These are phyloP conservation scores for Cuculus canorus DNA, from an alignment of 2,797 vertebrate genomes.

Conservation along the genomic window DNA sequence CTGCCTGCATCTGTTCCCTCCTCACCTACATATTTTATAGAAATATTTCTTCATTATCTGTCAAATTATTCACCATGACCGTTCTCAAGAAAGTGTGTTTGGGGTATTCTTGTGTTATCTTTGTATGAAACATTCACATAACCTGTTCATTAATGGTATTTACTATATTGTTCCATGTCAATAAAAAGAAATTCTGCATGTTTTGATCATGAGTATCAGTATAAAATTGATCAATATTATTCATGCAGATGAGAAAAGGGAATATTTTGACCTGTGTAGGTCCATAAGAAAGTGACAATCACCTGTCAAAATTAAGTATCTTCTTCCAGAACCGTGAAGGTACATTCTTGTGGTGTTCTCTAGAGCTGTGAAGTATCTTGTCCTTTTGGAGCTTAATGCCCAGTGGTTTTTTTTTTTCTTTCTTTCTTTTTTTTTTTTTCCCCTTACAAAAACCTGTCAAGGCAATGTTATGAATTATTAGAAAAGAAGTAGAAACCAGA, in stretches of 20 bases:
- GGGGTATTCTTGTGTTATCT: neutral
- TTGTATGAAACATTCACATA: neutral
- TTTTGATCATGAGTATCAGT: neutral
- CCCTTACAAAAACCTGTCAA: too few species aligned
- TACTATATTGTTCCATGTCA: neutral
- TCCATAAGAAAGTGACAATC: neutral
- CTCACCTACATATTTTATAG: neutral
- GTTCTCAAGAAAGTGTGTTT: neutral
- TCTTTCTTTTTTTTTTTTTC: neutral
- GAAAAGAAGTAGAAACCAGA: neutral
- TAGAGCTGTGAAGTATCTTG: rapidly evolving
- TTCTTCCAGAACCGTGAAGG: neutral
- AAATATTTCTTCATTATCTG: neutral
- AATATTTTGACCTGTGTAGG: neutral
- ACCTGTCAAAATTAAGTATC: neutral
- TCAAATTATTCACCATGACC: too few species aligned
- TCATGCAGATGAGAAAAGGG: neutral
- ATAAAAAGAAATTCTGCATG: neutral
- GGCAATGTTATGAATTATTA: too few species aligned
- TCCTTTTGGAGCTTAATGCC: neutral
- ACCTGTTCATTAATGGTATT: neutral
- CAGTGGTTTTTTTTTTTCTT: neutral
- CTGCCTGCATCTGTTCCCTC: neutral
- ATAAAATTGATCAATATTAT: neutral
- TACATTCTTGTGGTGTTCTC: neutral